These are phyloP conservation scores for Furcula furcula DNA, from an alignment of 2,888 invertebrate genomes.

Conservation along the genomic window DNA sequence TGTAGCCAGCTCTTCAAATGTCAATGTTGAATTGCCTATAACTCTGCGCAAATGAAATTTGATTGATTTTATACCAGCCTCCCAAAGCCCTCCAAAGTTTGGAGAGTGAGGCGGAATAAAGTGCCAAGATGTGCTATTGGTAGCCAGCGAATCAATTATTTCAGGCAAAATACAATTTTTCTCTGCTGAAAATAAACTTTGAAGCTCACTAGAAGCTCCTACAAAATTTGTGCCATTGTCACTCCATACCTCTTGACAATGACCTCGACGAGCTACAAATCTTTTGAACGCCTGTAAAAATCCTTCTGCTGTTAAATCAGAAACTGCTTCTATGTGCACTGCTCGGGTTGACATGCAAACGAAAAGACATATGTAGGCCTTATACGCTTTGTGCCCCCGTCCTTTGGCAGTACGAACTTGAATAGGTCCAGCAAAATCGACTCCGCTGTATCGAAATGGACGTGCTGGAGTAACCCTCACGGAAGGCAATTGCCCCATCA, in stretches of 20 bases:
- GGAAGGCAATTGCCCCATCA: conserved; percentile 1
- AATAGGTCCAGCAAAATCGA: conserved; percentile 9
- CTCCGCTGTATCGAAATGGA: conserved; percentile 1
- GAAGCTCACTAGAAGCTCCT: not conserved
- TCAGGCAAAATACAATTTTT: not conserved
- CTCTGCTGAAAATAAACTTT: not conserved
- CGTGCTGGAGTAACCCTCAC: not conserved
- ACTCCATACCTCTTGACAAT: not conserved
- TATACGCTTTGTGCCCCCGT: conserved; percentile 1
- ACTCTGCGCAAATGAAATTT: not conserved
- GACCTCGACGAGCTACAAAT: not conserved
- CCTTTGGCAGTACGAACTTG: conserved; percentile 6
- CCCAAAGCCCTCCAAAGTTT: conserved; percentile 1
- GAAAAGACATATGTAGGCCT: not conserved
- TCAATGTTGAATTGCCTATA: not conserved
- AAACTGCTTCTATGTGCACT: conserved; percentile 1
- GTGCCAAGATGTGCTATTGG: not conserved
- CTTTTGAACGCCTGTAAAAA: not conserved
- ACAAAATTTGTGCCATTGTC: conserved; percentile 2
- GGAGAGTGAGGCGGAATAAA: not conserved
- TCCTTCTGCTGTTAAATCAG: not conserved
- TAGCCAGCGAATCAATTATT: not conserved
- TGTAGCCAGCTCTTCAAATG: conserved; percentile 1
- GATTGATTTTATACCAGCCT: not conserved
- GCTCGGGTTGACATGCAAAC: not conserved